phyloP scores from a whole-genome alignment of 1,140 invertebrate genomes.

The Drosophila triauraria region DNA sequence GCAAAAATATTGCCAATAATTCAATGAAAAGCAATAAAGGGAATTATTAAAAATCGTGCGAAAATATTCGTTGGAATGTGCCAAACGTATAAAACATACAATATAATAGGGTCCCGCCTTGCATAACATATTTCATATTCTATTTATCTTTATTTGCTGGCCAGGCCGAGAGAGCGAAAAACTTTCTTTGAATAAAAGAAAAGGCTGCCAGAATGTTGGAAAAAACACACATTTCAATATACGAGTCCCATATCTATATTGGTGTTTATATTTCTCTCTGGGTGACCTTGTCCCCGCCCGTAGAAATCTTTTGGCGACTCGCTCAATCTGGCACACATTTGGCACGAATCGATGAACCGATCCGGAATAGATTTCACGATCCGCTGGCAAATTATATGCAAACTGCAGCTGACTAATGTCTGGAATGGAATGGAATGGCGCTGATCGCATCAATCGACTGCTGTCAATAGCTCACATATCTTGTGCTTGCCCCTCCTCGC shows the following conservation, averaged over 20 bases:
- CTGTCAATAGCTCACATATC: conserved; percentile 42
- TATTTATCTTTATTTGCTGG: conserved; percentile 36
- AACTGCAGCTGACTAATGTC: conserved; percentile 66
- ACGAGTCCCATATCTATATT: conserved; percentile 22
- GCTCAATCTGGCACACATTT: conserved; percentile 75
- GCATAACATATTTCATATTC: conserved; percentile 66
- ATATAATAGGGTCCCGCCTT: conserved; percentile 37
- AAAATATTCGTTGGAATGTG: conserved; percentile 38
- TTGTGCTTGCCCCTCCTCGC: conserved; percentile 19
- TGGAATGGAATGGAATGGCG: conserved; percentile 53
- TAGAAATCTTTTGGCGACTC: conserved; percentile 32
- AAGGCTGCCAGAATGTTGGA: conserved; percentile 14
- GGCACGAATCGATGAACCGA: conserved; percentile 55
- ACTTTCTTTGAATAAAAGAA: conserved; percentile 40
- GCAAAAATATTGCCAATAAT: conserved; percentile 61
- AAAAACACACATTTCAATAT: conserved; percentile 28
- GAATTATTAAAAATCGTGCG: conserved; percentile 34
- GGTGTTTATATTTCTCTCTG: conserved; percentile 21
- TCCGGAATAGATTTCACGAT: conserved; percentile 54
- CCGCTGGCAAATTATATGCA: conserved; percentile 45
- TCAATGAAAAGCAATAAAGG: conserved; percentile 58
- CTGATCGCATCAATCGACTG: conserved; percentile 71
- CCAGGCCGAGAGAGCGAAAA: conserved; percentile 2
- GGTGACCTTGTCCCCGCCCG: conserved; percentile 36
- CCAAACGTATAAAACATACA: conserved; percentile 34